These are phyloP conservation scores for Aeoliscus strigatus DNA, from an alignment of 2,797 vertebrate genomes.

Conservation along the genomic window DNA sequence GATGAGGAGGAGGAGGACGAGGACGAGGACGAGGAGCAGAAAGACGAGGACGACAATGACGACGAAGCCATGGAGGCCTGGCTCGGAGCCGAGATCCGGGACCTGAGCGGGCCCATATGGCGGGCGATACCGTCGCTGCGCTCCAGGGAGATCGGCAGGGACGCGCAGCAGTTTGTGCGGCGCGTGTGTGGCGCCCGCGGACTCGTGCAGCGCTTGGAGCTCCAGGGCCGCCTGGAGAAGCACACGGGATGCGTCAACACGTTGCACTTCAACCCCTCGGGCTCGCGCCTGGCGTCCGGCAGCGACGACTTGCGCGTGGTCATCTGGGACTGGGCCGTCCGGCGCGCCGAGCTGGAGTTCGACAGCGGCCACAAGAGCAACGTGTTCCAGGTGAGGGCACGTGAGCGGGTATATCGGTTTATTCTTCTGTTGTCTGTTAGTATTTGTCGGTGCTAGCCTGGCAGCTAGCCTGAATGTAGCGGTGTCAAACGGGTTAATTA, in stretches of 20 bases:
- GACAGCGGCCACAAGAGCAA: constrained; percentile 97
- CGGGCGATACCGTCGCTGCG: constrained; percentile 81
- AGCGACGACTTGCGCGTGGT: constrained; percentile 93
- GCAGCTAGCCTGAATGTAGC: too few species aligned
- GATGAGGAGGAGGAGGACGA: constrained; percentile 72
- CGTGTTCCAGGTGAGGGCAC: constrained; percentile 90
- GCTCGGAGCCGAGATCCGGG: constrained; percentile 84
- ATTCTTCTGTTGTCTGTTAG: too few species aligned
- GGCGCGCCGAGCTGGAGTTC: constrained; percentile 85
- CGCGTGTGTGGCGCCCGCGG: constrained; percentile 87
- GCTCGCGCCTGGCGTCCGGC: constrained; percentile 91
- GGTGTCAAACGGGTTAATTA: too few species aligned
- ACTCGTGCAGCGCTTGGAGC: constrained; percentile 87
- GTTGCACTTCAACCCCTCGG: constrained; percentile 94
- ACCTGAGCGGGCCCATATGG: constrained; percentile 82
- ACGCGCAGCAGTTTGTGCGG: constrained; percentile 80
- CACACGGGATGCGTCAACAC: constrained; percentile 97
- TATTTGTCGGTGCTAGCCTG: too few species aligned
- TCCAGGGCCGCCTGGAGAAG: constrained; percentile 88
- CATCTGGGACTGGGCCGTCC: constrained; percentile 93
- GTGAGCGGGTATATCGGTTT: too few species aligned
- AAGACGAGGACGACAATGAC: constrained; percentile 83
- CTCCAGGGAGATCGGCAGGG: constrained; percentile 81
- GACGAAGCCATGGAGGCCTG: constrained; percentile 90
- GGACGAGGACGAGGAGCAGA: constrained; percentile 71